Evolutionary conservation across 1,140 invertebrate genomes (phyloP), one percentile per base, ranked within the genome.

Genomic region (Pseudomyrmex sp.): DNA sequence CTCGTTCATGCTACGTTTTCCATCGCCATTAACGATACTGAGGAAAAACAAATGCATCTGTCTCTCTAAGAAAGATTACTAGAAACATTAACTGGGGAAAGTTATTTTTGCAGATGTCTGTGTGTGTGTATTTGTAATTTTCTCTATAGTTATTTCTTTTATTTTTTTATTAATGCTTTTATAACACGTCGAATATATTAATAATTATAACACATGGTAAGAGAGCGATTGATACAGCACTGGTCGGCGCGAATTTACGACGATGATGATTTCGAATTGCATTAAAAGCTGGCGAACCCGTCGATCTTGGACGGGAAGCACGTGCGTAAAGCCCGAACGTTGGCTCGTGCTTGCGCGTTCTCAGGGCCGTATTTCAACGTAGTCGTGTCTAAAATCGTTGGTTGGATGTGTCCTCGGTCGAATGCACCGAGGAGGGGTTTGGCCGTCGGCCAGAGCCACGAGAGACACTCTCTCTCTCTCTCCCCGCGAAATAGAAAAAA

Each of bases 361-460:
- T 59, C 76, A 80, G 54, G 66, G 56, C 76, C 20, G 76, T 58
- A 23, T 70, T 70, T 79, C 44, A 79, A 46, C 15, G 52, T 46
- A 26, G 8, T 70, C 65, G 87, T 87, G 87, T 91, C 90, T 92
- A 91, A 90, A 91, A 91, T 84, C 88, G 87, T 90, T 89, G 86
- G 83, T 46, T 82, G 46, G 46, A 23, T 18, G 20, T 88, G 86
- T 89, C 89, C 89, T 91, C 90, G 87, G 82, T 35, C 68, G 85
- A 90, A 86, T 90, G 88, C 69, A 61, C 89, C 84, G 87, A 7
- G 35, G 35, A 35, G 35, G 72, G 46, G 9, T 72, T 80, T 91
- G 90, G 88, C 87, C 54, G 68, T 74, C 59, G 72, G 89, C 90
- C 91, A 91, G 23, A 8, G 2, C 9, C 18, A 35, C 35, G 76